Base-by-base conservation (phyloP, 35 echinoderm and acorn worm genomes). In the Strongylocentrotus purpuratus region DNA sequence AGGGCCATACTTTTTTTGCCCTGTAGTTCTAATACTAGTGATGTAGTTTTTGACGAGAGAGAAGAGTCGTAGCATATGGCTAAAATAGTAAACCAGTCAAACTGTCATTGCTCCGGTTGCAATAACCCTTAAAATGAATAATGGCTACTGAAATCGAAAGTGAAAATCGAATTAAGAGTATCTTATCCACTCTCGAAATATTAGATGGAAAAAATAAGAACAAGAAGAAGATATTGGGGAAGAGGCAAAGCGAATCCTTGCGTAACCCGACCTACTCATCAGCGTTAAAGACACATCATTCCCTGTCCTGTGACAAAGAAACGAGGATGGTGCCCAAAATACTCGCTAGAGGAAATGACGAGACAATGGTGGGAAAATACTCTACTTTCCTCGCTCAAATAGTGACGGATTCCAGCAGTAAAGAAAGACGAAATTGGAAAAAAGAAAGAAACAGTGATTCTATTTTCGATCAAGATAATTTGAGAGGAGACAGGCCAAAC, bases 101-200 rank as follows among this genome's bases (percentile, higher is more conserved):
- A 35, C 10, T 33, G 87, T 28, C 31, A 17, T 13, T 46, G 32
- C 32, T 15, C 10, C 13, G 22, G 31, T 17, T 88, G 14, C 18
- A 2, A 4, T 46, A 35, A 35, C 31, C 22, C 17, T 88, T 33
- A 22, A 48, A 15, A 41, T 41, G 3, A 11, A 55, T 46, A 22
- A 92, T 92, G 45, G 91, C 91, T 45, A 31, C 32, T 33, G 13
- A 55, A 22, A 31, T 92, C 8, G 47, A 17, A 25, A 33, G 13
- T 41, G 91, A 92, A 1, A 28, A n/a, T 55, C 91, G 91, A 17
- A 11, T 92, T 9, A 4, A 92, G 47, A 92, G 48, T 55, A 92
- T 92, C 9, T 46, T 46, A 31, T 92, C 91, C 32, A 92, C 91
- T 11, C 91, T 92, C n/a, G 48, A 92, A 46, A 92, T 55, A 31